Evolutionary conservation across 2,888 invertebrate genomes (phyloP).

Genomic region (Xylocampa areola): DNA sequence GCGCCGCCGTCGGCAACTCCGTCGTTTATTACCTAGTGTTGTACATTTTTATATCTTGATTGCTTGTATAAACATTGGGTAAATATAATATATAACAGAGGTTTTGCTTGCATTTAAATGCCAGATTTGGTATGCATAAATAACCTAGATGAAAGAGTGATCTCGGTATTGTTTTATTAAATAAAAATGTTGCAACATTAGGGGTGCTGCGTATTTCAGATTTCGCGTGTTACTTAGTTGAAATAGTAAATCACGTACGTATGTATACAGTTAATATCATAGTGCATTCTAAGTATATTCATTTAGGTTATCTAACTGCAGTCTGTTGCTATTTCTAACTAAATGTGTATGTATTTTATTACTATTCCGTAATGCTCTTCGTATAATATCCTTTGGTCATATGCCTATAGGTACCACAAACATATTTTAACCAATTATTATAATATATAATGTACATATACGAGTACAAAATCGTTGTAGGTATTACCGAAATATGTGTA

Average conservation of each 20-base stretch:
- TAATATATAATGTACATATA: not conserved
- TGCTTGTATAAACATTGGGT: no score
- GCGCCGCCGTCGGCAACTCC: no score
- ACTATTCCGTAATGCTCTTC: not conserved
- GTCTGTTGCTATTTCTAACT: constrained; percentile 14
- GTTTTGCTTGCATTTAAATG: no score
- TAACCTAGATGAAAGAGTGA: no score
- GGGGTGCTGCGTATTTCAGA: not conserved
- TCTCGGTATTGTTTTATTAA: no score
- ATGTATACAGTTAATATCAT: not conserved
- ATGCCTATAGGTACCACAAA: not conserved
- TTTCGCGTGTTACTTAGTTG: not conserved
- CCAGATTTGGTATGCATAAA: no score
- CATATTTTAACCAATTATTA: not conserved
- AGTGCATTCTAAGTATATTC: constrained; percentile 6
- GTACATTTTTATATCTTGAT: no score
- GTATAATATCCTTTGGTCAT: not conserved
- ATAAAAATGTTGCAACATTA: no score
- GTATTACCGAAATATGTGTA: constrained; percentile 13
- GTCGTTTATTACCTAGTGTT: no score
- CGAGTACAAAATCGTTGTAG: not conserved
- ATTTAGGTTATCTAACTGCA: constrained; percentile 31
- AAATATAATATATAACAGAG: no score
- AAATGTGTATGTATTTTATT: constrained; percentile 14
- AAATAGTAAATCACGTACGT: not conserved